Base-by-base conservation (phyloP, 2,888 invertebrate genomes). In the Myopa testacea region DNA sequence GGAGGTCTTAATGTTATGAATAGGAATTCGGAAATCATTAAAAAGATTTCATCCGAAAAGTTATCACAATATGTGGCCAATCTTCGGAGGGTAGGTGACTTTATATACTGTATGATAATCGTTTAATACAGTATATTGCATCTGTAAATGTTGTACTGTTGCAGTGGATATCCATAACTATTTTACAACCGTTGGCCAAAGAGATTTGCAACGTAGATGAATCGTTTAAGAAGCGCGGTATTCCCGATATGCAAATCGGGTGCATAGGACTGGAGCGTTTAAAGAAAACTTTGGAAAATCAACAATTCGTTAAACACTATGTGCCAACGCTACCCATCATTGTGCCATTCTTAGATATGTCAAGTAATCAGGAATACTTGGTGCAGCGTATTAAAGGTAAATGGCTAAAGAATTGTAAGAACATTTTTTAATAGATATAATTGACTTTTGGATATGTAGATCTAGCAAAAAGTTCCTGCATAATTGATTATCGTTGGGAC, bases 401-500 rank as follows among this genome's bases (percentile, higher is more conserved):
- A 34, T 77, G 10, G 55, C 55, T 12, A 55, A n/a, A 58, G 16
- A 63, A n/a, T 34, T 40, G 34, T 34, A 63, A 63, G 19, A 38
- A 38, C 34, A 14, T 34, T 26, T n/a, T 72, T 10, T 71, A 55
- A 26, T 70, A 4, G 4, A 34, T 37, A 8, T 7, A 19, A 16
- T 50, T 40, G 16, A 69, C 45, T 67, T 4, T 26, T 68, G 5
- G 16, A 40, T 63, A 37, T 68, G 40, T 55, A 82, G 82, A 82
- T 76, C 79, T 83, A 58, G 80, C 81, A 0, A 92, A 92, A 86
- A 96, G 96, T 80, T 95, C 96, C 12, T 96, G 96, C 86, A 94
- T 98, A 91, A 94, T 95, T 85, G 94, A 94, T 84, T 98, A 95
- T 90, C 93, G 93, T 81, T 98, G 98, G 97, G 94, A 94, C 89